phyloP scores from a whole-genome alignment of 2,888 invertebrate species.

The Polyploca ridens region DNA sequence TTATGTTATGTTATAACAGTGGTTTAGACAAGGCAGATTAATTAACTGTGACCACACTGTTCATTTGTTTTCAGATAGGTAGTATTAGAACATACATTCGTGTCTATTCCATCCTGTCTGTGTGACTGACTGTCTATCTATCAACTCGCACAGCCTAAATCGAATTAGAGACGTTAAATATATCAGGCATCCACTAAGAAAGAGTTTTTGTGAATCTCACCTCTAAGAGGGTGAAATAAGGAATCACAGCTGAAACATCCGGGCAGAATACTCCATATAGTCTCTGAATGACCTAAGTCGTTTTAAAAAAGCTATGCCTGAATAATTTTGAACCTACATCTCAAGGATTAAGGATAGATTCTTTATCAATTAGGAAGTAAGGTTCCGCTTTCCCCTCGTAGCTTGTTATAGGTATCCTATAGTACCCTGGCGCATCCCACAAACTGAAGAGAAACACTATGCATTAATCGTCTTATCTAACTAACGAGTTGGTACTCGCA shows the following conservation, averaged over 20 bases:
- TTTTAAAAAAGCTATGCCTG: not conserved
- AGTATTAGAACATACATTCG: too few species aligned
- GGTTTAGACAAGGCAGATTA: not conserved
- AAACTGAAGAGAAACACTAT: slow-evolving; percentile 24
- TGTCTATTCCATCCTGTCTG: too few species aligned
- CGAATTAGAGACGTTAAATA: too few species aligned
- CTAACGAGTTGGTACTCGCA: slow-evolving; percentile 60
- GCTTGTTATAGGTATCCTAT: not conserved
- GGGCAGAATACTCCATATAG: too few species aligned
- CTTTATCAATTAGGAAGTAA: not conserved
- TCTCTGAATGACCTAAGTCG: not conserved
- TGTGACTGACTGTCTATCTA: too few species aligned
- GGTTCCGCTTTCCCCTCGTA: not conserved
- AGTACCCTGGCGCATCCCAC: slow-evolving; percentile 1
- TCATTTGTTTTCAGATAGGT: too few species aligned
- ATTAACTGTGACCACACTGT: too few species aligned
- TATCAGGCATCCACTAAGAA: too few species aligned
- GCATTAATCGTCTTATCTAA: slow-evolving; percentile 63
- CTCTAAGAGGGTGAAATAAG: too few species aligned
- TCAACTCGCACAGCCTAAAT: too few species aligned
- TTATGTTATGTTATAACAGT: not conserved
- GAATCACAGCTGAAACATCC: too few species aligned
- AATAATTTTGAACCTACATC: not conserved
- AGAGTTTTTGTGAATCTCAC: too few species aligned
- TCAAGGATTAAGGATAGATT: not conserved